phyloP scores from a whole-genome alignment of 2,113 vertebrate genomes.

The Lamprologus ornatipinnis region DNA sequence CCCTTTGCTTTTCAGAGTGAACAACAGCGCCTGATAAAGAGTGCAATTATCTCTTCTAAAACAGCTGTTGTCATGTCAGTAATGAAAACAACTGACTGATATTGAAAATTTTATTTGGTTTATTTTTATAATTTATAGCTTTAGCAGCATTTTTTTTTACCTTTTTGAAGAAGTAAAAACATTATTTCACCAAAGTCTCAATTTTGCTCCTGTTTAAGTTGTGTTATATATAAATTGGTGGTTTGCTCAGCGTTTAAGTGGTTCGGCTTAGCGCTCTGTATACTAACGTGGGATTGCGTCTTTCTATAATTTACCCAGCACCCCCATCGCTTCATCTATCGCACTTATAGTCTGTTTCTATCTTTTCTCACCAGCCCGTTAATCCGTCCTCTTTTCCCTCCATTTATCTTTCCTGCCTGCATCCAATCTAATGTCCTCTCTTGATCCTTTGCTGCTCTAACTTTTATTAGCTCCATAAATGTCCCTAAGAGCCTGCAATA shows the following conservation, averaged over 20 bases:
- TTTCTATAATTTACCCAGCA: neutral
- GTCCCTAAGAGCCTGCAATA: conserved; percentile 61
- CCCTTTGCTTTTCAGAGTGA: neutral
- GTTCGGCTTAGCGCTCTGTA: neutral
- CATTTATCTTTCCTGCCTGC: conserved; percentile 2
- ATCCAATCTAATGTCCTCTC: conserved; percentile 28
- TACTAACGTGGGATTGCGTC: neutral
- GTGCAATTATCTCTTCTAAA: neutral
- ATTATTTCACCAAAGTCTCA: neutral
- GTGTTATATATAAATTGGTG: neutral
- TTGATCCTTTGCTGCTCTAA: conserved; percentile 51
- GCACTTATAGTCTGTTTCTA: neutral
- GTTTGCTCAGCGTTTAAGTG: neutral
- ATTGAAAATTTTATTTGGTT: neutral
- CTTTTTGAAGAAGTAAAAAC: neutral
- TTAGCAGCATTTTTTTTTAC: fast-evolving
- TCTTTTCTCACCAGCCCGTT: conserved; percentile 1
- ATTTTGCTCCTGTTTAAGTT: neutral
- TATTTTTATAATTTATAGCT: neutral
- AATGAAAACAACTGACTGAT: neutral
- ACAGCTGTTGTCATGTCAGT: neutral
- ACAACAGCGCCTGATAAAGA: neutral
- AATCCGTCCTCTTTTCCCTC: conserved; percentile 6
- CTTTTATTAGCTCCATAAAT: conserved; percentile 71
- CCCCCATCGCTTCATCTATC: neutral